These are phyloP conservation scores for Polyergus mexicanus DNA, from an alignment of 1,140 invertebrate species.

Conservation along the genomic window DNA sequence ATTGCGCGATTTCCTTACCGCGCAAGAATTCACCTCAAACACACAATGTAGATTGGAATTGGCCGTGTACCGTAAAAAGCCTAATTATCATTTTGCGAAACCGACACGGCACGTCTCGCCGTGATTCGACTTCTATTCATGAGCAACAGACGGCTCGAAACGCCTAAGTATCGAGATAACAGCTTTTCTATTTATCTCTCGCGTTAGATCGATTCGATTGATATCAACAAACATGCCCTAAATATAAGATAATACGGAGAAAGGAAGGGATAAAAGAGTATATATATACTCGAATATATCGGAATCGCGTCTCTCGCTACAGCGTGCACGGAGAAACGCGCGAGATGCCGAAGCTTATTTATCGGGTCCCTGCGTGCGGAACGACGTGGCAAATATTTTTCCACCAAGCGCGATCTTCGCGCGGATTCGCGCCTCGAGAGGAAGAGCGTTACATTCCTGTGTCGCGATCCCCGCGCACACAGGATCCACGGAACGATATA, in stretches of 20 bases:
- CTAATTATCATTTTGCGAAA: conserved; percentile 77
- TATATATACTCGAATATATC: conserved; percentile 47
- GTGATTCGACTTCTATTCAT: conserved; percentile 37
- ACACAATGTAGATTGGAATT: conserved; percentile 75
- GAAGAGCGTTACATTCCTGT: conserved; percentile 74
- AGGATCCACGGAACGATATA: conserved; percentile 63
- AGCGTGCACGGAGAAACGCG: conserved; percentile 64
- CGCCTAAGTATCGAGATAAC: neutral
- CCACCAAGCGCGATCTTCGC: conserved; percentile 60
- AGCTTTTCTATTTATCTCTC: neutral
- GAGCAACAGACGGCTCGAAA: neutral
- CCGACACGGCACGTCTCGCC: conserved; percentile 27
- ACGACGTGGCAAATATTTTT: conserved; percentile 67
- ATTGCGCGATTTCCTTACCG: conserved; percentile 79
- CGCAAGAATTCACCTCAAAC: conserved; percentile 70
- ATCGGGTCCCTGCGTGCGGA: conserved; percentile 59
- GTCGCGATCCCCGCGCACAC: conserved; percentile 59
- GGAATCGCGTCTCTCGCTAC: conserved; percentile 64
- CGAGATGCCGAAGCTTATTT: conserved; percentile 75
- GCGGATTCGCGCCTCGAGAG: conserved; percentile 15
- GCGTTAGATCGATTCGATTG: neutral
- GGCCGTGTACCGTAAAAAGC: conserved; percentile 75
- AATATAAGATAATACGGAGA: neutral
- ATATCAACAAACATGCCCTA: neutral
- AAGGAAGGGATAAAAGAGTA: too few relatives aligned